Base-by-base conservation (phyloP, 2,888 invertebrate species). In the Achlya flavicornis region DNA sequence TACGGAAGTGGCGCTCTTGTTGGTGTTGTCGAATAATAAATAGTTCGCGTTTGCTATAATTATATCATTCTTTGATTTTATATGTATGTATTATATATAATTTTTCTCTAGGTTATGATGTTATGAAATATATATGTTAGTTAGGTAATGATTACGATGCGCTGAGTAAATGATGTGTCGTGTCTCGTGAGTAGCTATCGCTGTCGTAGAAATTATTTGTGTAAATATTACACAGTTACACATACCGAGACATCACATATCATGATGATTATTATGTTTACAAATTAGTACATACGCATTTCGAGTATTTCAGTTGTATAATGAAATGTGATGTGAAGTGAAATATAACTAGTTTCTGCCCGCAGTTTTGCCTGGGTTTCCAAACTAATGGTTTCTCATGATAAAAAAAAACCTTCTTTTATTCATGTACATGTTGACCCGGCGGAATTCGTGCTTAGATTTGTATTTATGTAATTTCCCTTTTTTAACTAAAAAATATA, bases 11-110 rank as follows among this genome's bases (percentile, higher is more conserved):
- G 60, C 35, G 53, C 19, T 53, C 53, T 7, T 10, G 53, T 60
- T 60, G 60, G 26, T 26, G 60, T 41, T 14, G 41, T 41, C 60
- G 41, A 60, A 60, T 60, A 60, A 60, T 43, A 60, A 26, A 41
- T 41, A 41, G 41, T 60, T 41, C 10, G 12, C 14, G 19, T 19
- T 5, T 41, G 4, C 10, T 19, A 59, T 41, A 59, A 60, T 11
- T 3, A 41, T 38, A 19, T 43, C 41, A 12, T 41, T 26, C 60
- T 60, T 26, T 16, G 41, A 41, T 43, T 19, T 60, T 4, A 6
- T 41, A 14, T 19, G 16, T 43, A 3, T 16, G 6, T 10, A 10
- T 10, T 35, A 7, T 11, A 8, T 38, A 6, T 38, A 1, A 0
- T 38, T 38, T 10, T 38, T 11, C 35, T 5, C 3, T 35, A 35